Evolutionary conservation across 1,140 invertebrate species (phyloP).

Genomic region (Diorhabda sublineata): DNA sequence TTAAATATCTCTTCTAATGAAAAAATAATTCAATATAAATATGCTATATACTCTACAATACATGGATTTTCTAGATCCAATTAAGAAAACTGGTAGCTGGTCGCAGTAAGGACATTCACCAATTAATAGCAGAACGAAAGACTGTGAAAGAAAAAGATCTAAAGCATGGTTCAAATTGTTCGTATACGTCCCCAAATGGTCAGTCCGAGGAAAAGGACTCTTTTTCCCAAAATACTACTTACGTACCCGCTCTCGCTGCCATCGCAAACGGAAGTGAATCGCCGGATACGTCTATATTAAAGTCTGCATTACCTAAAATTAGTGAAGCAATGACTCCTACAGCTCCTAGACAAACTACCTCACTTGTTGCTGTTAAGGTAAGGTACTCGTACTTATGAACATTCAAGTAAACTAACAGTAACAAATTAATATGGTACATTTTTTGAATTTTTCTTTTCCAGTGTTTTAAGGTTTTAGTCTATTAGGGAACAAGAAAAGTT

Average conservation of each 20-base stretch:
- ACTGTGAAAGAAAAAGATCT: constrained; percentile 35
- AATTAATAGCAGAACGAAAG: constrained; percentile 34
- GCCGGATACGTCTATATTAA: constrained; percentile 19
- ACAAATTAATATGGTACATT: too few relatives aligned
- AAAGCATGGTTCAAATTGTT: constrained; percentile 23
- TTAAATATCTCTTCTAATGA: too few relatives aligned
- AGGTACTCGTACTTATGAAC: neutral
- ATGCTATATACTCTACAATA: neutral
- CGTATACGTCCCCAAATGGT: constrained; percentile 28
- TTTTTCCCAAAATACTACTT: constrained; percentile 23
- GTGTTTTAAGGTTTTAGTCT: too few relatives aligned
- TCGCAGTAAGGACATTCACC: constrained; percentile 36
- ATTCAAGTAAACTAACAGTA: too few relatives aligned
- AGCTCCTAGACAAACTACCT: constrained; percentile 23
- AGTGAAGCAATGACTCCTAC: constrained; percentile 10
- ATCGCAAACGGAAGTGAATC: constrained; percentile 23
- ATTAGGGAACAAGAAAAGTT: too few relatives aligned
- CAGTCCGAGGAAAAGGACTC: constrained; percentile 25
- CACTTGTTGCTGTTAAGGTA: constrained; percentile 24
- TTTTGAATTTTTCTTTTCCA: too few relatives aligned
- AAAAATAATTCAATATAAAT: too few relatives aligned
- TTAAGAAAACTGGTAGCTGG: constrained; percentile 34
- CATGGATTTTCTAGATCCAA: constrained; percentile 30
- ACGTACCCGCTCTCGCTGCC: constrained; percentile 27
- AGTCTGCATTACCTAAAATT: constrained; percentile 24